These are phyloP conservation scores for Salvator merianae DNA, from an alignment of 2,113 vertebrate genomes.

Conservation along the genomic window DNA sequence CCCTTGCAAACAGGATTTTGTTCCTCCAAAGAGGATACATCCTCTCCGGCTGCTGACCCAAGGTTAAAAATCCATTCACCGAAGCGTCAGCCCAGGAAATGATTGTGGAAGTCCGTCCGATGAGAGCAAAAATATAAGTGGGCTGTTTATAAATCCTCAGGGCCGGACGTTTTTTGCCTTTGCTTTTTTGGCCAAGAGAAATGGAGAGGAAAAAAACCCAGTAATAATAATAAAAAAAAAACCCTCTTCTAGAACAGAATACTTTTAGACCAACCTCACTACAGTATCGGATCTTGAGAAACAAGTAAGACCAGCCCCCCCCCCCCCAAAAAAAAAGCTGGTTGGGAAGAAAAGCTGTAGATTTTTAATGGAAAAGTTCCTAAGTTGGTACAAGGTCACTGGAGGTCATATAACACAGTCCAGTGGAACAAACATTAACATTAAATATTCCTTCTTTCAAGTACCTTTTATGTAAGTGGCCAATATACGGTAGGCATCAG, in stretches of 20 bases:
- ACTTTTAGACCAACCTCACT: neutral
- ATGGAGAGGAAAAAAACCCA: no score
- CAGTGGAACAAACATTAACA: no score
- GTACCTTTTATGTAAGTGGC: no score
- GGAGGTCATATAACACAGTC: no score
- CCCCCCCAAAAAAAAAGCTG: no score
- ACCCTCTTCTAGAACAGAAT: neutral
- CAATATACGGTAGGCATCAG: no score
- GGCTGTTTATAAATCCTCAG: slow-evolving; percentile 9
- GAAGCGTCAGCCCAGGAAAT: neutral
- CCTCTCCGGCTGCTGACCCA: neutral
- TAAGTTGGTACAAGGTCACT: no score
- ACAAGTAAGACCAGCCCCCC: no score
- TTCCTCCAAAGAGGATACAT: rapidly evolving
- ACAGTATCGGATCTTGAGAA: slow-evolving; percentile 30
- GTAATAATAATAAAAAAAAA: no score
- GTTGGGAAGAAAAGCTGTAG: no score
- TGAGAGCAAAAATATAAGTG: neutral
- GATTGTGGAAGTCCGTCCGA: neutral
- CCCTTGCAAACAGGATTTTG: slow-evolving; percentile 45
- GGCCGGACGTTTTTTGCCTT: neutral
- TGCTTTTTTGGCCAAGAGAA: neutral
- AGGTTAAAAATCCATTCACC: neutral
- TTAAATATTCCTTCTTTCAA: no score
- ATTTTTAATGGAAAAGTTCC: no score